Conservation (phyloP, 2,888 invertebrate genomes). For the Allophyes oxyacanthae region DNA sequence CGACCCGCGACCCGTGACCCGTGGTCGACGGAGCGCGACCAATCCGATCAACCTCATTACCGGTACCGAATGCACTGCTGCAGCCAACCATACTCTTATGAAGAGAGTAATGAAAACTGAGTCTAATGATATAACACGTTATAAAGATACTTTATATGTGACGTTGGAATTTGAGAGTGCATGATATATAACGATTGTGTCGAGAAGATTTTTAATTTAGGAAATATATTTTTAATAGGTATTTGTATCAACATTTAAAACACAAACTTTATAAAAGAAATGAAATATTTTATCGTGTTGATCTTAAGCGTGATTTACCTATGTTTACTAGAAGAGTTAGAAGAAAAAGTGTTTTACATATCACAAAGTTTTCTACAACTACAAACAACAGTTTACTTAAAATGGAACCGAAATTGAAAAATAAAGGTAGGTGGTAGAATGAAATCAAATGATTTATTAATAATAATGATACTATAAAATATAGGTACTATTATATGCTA, state of each 20-base stretch:
- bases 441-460: too few species aligned
- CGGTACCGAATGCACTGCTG: conserved; percentile 50
- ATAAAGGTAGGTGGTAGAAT: too few species aligned
- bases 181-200: conserved; percentile 11
- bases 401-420: too few species aligned
- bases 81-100: conserved; percentile 18
- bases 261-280: background rate
- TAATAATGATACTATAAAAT: too few species aligned
- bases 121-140: conserved; percentile 5
- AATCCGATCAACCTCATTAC: conserved; percentile 80
- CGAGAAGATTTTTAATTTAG: conserved; percentile 3
- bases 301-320: background rate
- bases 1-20: conserved; percentile 74
- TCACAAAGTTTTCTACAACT: too few species aligned
- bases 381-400: too few species aligned
- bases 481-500: too few species aligned
- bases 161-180: conserved; percentile 9
- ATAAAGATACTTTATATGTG: background rate
- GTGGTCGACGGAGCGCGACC: conserved; percentile 73
- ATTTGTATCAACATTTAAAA: too few species aligned
- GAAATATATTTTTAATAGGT: too few species aligned
- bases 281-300: conserved; percentile 2
- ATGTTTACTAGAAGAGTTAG: conserved; percentile 3
- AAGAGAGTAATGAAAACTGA: conserved; percentile 18
- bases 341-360: too few species aligned